Base-by-base conservation (phyloP, 2,113 vertebrate species). In the Rhabdornis inornatus region DNA sequence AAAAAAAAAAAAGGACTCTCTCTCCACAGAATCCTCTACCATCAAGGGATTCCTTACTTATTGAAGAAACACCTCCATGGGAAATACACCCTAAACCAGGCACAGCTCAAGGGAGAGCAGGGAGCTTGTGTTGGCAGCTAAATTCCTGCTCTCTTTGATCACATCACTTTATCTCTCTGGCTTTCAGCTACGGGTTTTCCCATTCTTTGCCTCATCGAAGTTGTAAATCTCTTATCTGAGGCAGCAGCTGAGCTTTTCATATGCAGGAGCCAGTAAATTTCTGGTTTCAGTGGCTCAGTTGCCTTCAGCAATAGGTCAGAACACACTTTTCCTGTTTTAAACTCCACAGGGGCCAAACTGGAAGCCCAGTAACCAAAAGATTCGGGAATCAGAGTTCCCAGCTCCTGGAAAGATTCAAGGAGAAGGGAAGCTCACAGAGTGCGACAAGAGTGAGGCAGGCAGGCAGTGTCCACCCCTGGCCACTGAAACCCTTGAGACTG, bases 151-250 rank as follows among this genome's bases (percentile, higher is more conserved):
- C 65, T 49, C 89, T 97, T 95, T 94, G 94, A 95, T 95, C 72
- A 42, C n/a, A 50, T 78, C 86, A 50, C 76, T 70, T 90, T 83
- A 87, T 92, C 95, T 95, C 61, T 15, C 71, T 50, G 55, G 15
- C 81, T 63, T 47, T 78, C 77, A 50, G 37, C 88, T 88, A 5
- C 87, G 64, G 83, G 10, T 92, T 83, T 94, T 93, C 85, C 76
- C 74, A 78, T 92, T 94, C 92, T 95, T 79, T 79, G 52, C 31
- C 77, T 71, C 77, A 74, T 50, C 69, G 9, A 61, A 85, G 71
- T 37, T 86, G 90, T 93, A 96, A 92, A 95, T 84, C 78, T 87
- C 92, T 92, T 90, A 89, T 87, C 94, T 77, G 78, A 57, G 50
- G 75, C 42, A 83, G 56, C 45, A 72, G 50, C 50, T 11, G 39